Conservation (phyloP, 1,140 invertebrate genomes). For the Drosophila watanabei region DNA sequence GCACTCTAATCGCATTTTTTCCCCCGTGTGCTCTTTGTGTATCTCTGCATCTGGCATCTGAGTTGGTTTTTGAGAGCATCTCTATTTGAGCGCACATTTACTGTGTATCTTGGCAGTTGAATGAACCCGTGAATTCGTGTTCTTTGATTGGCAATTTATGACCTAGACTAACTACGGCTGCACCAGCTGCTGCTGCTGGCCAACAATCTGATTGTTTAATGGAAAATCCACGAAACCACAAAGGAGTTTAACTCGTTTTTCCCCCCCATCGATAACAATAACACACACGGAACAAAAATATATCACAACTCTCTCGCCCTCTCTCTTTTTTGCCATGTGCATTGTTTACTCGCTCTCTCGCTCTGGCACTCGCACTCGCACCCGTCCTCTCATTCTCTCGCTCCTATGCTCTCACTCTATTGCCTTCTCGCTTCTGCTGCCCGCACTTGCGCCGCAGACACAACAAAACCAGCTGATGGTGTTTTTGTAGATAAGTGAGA, state of each 20-base stretch:
- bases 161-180: slow-evolving; percentile 65
- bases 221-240: slow-evolving; percentile 35
- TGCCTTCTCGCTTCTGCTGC: slow-evolving; percentile 26
- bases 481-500: slow-evolving; percentile 67
- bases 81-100: slow-evolving; percentile 19
- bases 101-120: slow-evolving; percentile 62
- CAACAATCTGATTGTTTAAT: slow-evolving; percentile 56
- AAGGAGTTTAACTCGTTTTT: slow-evolving; percentile 59
- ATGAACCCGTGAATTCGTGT: slow-evolving; percentile 50
- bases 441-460: slow-evolving; percentile 58
- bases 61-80: slow-evolving; percentile 5
- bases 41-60: slow-evolving; percentile 34
- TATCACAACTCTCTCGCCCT: slow-evolving; percentile 19
- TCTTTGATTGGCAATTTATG: slow-evolving; percentile 62
- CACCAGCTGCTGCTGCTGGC: slow-evolving; percentile 41
- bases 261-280: slow-evolving; percentile 16
- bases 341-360: slow-evolving; percentile 38
- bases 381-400: not conserved
- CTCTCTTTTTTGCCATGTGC: slow-evolving; percentile 15
- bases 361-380: slow-evolving; percentile 1
- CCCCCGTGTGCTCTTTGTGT: slow-evolving; percentile 27
- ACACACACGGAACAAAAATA: slow-evolving; percentile 31
- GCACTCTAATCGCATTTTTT: not conserved
- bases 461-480: slow-evolving; percentile 79
- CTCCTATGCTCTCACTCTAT: slow-evolving; percentile 3